phyloP scores from a whole-genome alignment of 2,888 invertebrate species.

The Morinoia aosen region DNA sequence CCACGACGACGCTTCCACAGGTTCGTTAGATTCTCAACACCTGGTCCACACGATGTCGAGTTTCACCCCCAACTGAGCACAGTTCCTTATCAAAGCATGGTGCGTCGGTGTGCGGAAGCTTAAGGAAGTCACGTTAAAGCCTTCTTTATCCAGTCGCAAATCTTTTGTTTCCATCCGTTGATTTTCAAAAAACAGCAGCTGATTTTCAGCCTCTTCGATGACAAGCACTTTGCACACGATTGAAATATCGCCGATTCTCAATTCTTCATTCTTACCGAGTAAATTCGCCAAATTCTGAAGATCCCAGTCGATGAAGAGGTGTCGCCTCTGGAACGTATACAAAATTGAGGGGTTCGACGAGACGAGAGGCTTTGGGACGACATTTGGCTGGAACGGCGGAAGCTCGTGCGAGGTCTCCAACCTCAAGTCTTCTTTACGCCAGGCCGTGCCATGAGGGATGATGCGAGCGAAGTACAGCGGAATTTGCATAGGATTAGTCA shows the following conservation, averaged over 20 bases:
- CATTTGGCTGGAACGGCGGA: neutral
- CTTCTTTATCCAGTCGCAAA: neutral
- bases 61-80: neutral
- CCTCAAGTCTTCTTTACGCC: neutral
- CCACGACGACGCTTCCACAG: no score
- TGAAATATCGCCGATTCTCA: neutral
- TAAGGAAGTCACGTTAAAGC: neutral
- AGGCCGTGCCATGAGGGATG: neutral
- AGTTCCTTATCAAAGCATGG: neutral
- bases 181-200: neutral
- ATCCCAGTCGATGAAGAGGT: constrained; percentile 33
- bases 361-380: neutral
- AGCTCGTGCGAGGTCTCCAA: neutral
- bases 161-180: neutral
- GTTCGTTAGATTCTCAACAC: neutral
- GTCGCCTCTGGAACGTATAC: neutral
- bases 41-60: neutral
- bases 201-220: neutral
- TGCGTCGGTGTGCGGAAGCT: neutral
- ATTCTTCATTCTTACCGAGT: neutral
- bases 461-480: neutral
- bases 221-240: neutral
- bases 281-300: constrained; percentile 6
- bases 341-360: neutral
- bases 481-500: neutral